phyloP scores from a whole-genome alignment of 2,113 vertebrate species.

The Cinclus mexicanus region DNA sequence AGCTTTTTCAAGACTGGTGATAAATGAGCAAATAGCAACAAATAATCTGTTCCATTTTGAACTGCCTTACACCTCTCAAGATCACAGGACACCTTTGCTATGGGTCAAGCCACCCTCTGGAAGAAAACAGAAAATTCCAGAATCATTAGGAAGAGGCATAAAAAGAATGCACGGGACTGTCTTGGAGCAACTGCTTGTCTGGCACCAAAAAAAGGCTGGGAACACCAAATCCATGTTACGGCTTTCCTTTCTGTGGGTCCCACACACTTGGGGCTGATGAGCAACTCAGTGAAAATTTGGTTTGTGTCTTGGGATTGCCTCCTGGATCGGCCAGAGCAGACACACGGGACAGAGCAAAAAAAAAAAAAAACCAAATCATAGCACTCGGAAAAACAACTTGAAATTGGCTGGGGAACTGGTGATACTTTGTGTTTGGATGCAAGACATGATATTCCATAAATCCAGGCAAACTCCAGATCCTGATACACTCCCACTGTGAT shows the following conservation, averaged over 20 bases:
- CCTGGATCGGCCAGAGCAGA: background rate
- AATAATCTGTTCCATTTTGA: background rate
- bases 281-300: background rate
- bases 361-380: background rate
- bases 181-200: background rate
- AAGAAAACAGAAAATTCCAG: background rate
- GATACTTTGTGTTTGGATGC: accelerated
- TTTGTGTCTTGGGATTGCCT: background rate
- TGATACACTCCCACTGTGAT: background rate
- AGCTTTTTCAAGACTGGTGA: background rate
- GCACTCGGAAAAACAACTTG: accelerated
- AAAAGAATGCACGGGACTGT: background rate
- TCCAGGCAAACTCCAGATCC: background rate
- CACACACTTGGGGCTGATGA: background rate
- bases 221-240: background rate
- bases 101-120: background rate
- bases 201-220: background rate
- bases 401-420: background rate
- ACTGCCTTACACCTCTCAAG: background rate
- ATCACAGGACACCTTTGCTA: accelerated
- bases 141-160: background rate
- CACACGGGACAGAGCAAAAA: background rate
- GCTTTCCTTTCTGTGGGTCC: background rate
- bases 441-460: background rate
- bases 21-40: background rate